Evolutionary conservation across 2,113 vertebrate genomes (phyloP).

Genomic region (Pongo abelii): DNA sequence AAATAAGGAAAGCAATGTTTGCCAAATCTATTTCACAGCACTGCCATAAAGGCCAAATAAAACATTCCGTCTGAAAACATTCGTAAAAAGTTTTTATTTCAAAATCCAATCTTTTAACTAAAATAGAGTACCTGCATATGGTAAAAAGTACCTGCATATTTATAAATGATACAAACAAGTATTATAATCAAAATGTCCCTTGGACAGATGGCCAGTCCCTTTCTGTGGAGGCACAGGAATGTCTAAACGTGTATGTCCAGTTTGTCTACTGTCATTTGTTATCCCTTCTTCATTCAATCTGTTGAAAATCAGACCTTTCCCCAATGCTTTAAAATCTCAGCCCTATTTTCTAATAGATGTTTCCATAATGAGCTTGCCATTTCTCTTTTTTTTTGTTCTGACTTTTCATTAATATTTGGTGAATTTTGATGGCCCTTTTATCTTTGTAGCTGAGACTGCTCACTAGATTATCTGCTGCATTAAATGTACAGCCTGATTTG

Average conservation of each 20-base stretch:
- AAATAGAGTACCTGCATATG: not conserved
- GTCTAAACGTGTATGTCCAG: not conserved
- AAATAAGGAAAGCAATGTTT: not conserved
- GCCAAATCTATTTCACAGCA: not conserved
- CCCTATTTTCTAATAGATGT: not conserved
- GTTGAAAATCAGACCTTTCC: not conserved
- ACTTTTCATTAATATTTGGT: not conserved
- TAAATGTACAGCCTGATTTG: not conserved
- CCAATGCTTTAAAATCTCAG: not conserved
- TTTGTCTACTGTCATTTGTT: not conserved
- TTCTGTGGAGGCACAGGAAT: not conserved
- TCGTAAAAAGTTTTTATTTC: not conserved
- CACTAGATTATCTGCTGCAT: no score
- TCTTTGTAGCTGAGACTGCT: not conserved
- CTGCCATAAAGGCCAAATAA: not conserved
- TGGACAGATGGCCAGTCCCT: not conserved
- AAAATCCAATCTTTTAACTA: not conserved
- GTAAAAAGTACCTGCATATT: not conserved
- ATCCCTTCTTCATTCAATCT: not conserved
- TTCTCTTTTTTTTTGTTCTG: not conserved
- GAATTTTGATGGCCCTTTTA: not conserved
- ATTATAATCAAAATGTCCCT: not conserved
- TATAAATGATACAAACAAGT: not conserved
- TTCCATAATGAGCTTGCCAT: not conserved
- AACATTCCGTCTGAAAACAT: not conserved